Conservation (phyloP, 2,113 vertebrate genomes). For the zebrafish (Danio rerio) region GRCz12tu NC_133182.1:37784501-37785000, state of each 20-base stretch:
- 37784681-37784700: background rate
- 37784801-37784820: conserved; percentile 11
- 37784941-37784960: background rate
- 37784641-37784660: no score
- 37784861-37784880: conserved; percentile 3
- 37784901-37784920: conserved; percentile 7
- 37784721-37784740: background rate
- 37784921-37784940: background rate
- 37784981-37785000: conserved; percentile 21
- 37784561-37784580: no score
- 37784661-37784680: no score
- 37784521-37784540: no score
- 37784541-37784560: no score
- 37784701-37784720: background rate
- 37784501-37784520: no score
- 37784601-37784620: background rate
- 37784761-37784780: background rate
- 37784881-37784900: conserved; percentile 2
- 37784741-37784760: background rate
- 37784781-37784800: background rate
- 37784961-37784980: conserved; percentile 12
- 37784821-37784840: background rate
- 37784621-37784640: no score
- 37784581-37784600: no score
- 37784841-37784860: background rate